Conservation (phyloP, 2,888 invertebrate genomes). For the Aphidius colemani region DNA sequence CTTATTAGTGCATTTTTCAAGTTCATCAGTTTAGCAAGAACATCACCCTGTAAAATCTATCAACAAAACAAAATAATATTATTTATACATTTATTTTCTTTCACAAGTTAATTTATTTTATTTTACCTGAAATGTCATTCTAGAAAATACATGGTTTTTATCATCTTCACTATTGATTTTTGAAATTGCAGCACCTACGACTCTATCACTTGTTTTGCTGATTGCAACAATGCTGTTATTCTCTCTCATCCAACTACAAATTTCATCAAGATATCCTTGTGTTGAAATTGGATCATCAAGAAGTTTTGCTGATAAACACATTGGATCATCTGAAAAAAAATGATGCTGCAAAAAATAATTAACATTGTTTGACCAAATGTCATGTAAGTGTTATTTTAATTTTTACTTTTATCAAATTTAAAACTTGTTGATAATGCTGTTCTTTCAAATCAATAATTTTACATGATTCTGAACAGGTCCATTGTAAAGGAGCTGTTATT, state of each 20-base stretch:
- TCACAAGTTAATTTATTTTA: background rate
- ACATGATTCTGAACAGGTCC: constrained; percentile 41
- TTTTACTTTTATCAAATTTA: constrained; percentile 50
- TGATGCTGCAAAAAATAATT: constrained; percentile 42
- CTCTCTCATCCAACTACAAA: constrained; percentile 48
- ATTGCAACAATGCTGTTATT: constrained; percentile 48
- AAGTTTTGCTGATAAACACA: constrained; percentile 44
- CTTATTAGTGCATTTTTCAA: constrained; percentile 40
- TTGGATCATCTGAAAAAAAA: constrained; percentile 46
- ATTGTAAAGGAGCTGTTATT: constrained; percentile 43
- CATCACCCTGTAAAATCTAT: constrained; percentile 43
- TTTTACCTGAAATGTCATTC: constrained; percentile 34
- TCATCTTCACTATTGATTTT: constrained; percentile 41
- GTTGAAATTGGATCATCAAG: constrained; percentile 41
- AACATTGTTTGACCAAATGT: too few species aligned
- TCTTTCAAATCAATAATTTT: constrained; percentile 47
- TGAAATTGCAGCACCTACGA: constrained; percentile 44
- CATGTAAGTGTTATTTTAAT: too few species aligned
- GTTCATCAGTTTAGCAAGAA: constrained; percentile 41
- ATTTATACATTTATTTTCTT: background rate
- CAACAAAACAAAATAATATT: constrained; percentile 6
- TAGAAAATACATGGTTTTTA: constrained; percentile 44
- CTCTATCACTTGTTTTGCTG: constrained; percentile 44
- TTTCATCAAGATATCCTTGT: constrained; percentile 39
- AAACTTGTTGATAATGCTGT: constrained; percentile 43